Evolutionary conservation across 1,140 invertebrate species (phyloP), one percentile per base, ranked within the genome.

Genomic region (Druon quercuslanigerum): DNA sequence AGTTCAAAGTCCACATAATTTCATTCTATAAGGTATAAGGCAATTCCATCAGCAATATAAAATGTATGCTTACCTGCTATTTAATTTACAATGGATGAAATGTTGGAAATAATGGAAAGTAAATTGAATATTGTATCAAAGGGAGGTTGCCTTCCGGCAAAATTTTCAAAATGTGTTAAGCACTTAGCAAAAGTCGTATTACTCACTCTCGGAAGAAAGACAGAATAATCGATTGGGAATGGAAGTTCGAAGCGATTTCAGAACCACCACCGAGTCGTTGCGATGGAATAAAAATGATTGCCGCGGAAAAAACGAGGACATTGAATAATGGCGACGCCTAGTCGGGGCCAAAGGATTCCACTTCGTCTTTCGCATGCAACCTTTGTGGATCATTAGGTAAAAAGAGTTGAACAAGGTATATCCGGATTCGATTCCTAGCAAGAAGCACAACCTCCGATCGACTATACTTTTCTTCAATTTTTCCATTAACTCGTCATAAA

Each of bases 251-350:
- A 66, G 52, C 74, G 52, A 72, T 50, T 57, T 71, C 25, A 66
- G 19, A 60, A 50, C 72, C 70, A 72, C 52, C 46, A 33, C 33
- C 50, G 46, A 79, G 76, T 56, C 51, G 75, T 46, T 83, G 78
- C 74, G 52, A 75, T 46, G 25, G 77, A 70, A 79, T 79, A 78
- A 83, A 66, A 81, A 81, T 83, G 82, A 78, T 81, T 78, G 72
- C 19, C 51, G 78, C 66, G 70, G 72, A 81, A 83, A 74, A 73
- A 83, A 83, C 73, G 76, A 51, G 54, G 82, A 80, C 82, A 81
- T 83, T 83, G 82, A 83, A 79, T 78, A 83, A 83, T 83, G 79
- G 76, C 54, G 73, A 79, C 76, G 73, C 66, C 73, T 75, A 72
- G 25, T 77, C 66, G 74, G 72, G 46, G 75, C 72, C 60, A 51